These are phyloP conservation scores for Deilephila elpenor DNA, from an alignment of 2,888 invertebrate genomes.

Conservation along the genomic window DNA sequence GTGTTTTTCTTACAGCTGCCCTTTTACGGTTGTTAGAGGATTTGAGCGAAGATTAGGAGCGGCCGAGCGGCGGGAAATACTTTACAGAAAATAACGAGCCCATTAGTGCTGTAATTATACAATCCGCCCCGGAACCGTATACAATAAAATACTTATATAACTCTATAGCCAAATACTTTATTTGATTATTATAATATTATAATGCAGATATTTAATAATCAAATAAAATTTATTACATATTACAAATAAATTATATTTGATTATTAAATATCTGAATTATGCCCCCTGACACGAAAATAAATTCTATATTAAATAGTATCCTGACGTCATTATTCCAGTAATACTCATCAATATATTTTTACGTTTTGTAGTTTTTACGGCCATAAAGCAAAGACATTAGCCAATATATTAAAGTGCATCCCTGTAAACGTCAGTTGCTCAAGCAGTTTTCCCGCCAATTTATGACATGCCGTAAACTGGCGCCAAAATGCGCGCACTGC, in stretches of 20 bases:
- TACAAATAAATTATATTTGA: no score
- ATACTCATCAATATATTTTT: background rate
- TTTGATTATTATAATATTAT: no score
- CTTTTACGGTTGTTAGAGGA: conserved; percentile 24
- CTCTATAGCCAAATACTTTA: no score
- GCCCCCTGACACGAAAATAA: no score
- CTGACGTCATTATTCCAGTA: no score
- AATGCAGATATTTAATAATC: no score
- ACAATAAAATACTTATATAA: background rate
- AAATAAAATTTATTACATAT: no score
- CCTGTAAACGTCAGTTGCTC: conserved; percentile 47
- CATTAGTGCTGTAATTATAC: conserved; percentile 13
- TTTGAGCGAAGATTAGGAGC: conserved; percentile 16
- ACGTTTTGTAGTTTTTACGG: background rate
- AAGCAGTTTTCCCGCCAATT: conserved; percentile 59
- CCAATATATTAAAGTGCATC: conserved; percentile 27
- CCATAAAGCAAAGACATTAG: background rate
- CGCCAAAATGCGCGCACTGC: conserved; percentile 36
- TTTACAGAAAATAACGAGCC: conserved; percentile 1
- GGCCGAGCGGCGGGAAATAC: conserved; percentile 24
- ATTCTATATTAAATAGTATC: no score
- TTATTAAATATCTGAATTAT: no score
- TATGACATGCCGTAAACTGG: conserved; percentile 60
- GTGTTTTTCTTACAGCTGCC: conserved; percentile 21
- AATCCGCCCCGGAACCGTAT: background rate